Base-by-base conservation (phyloP, 2,797 vertebrate genomes). In the Manis pentadactyla region DNA sequence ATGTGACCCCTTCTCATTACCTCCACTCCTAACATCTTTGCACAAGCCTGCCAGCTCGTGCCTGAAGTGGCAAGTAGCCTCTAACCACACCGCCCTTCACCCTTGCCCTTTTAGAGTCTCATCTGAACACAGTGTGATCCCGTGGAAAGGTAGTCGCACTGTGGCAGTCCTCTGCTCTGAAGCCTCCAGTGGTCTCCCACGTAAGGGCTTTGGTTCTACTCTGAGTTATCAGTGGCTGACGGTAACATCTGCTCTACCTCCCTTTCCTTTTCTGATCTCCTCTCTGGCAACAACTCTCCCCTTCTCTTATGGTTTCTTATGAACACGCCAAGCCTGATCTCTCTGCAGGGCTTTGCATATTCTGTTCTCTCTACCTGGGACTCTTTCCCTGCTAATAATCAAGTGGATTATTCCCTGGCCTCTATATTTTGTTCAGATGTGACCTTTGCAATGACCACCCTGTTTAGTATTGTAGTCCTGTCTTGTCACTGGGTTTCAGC, bases 21-120 rank as follows among this genome's bases (percentile, higher is more conserved):
- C 8, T 51, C 46, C 25, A 23, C 31, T 55, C 25, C 66, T 29
- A 13, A 25, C 13, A 29, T 34, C 29, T 73, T 71, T 66, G 15
- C 27, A 14, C 29, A 25, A 34, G 23, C 53, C 71, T 34, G 19
- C 27, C 27, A 5, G 49, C 31, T 69, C 19, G 34, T 73, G 73
- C 79, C 42, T 21, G 66, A 46, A 69, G 25, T 21, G 64, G 63
- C 34, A 19, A 19, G 0, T 14, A 5, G 31, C 42, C 15, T 51
- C 74, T 5, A 57, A 1, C 7, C 21, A 1, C 3, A 1, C 11
- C 11, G 17, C 51, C 29, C 1, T 29, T 51, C 55, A 2, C 17
- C 34, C 46, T 63, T 74, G 74, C 8, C 27, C 3, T 5, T 81
- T 31, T 34, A n/a, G 2, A 10, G 21, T 55, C 37, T 34, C 23